Conservation (phyloP, 1,140 invertebrate genomes). For the Platorchestia sp. region DNA sequence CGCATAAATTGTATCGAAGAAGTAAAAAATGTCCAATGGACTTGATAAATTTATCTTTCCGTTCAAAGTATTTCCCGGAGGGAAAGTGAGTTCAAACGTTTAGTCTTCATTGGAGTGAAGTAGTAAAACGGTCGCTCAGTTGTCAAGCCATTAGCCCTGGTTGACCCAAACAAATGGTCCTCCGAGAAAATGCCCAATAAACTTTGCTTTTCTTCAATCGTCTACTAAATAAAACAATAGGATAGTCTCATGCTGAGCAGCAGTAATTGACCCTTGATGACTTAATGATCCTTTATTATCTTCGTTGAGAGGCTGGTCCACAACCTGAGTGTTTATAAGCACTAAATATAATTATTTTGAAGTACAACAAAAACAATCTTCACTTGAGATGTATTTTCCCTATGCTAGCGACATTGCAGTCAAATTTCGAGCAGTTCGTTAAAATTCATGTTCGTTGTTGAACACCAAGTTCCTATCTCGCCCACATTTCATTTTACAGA, state of each 20-base stretch:
- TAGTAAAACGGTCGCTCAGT: constrained; percentile 4
- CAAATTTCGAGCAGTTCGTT: background rate
- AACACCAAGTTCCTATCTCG: background rate
- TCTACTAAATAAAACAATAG: background rate
- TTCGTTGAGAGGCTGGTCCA: background rate
- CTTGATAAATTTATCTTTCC: background rate
- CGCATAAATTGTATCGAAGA: background rate
- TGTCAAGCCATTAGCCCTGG: background rate
- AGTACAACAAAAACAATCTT: background rate
- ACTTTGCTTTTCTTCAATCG: background rate
- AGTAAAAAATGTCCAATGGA: background rate
- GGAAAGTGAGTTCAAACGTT: background rate
- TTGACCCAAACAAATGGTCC: background rate
- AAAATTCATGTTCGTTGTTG: background rate
- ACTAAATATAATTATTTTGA: background rate
- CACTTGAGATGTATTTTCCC: background rate
- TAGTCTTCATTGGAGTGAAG: background rate
- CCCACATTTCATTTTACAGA: background rate
- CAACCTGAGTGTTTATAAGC: background rate
- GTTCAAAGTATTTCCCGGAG: background rate
- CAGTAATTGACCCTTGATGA: background rate
- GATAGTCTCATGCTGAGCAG: background rate
- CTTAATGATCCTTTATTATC: background rate
- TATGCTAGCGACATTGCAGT: background rate
- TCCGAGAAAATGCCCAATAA: background rate